phyloP scores from a whole-genome alignment of 1,140 invertebrate genomes.

The Neodiprion virginianus region DNA sequence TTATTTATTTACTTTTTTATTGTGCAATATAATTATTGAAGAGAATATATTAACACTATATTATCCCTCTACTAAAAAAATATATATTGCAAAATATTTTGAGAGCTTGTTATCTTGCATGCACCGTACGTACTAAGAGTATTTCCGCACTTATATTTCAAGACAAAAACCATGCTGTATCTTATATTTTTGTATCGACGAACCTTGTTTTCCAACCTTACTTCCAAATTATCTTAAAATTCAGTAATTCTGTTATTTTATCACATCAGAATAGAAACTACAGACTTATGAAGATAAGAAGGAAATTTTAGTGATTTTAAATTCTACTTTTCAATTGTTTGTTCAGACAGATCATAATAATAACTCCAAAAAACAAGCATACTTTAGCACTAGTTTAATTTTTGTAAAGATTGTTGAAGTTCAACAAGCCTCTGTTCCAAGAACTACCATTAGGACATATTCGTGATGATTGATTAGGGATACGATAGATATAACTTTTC shows the following conservation, averaged over 20 bases:
- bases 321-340: neutral
- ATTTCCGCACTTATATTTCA: constrained; percentile 25
- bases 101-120: constrained; percentile 35
- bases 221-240: neutral
- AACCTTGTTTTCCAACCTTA: neutral
- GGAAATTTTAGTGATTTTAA: neutral
- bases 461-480: neutral
- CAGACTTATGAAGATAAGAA: neutral
- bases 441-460: neutral
- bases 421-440: neutral
- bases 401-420: neutral
- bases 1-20: constrained; percentile 14
- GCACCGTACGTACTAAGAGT: constrained; percentile 37
- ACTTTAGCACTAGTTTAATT: neutral
- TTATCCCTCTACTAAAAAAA: constrained; percentile 34
- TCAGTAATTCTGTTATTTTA: constrained; percentile 1
- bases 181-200: neutral
- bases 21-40: constrained; percentile 26
- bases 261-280: neutral
- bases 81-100: constrained; percentile 49
- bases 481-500: neutral
- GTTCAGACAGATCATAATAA: neutral
- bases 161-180: neutral
- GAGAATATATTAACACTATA: constrained; percentile 18
- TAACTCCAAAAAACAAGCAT: neutral